Percentiles rank a stretch among this genome's conserved stretches.
Conservation (phyloP, 2,113 vertebrate genomes). For the Raja brachyura region DNA sequence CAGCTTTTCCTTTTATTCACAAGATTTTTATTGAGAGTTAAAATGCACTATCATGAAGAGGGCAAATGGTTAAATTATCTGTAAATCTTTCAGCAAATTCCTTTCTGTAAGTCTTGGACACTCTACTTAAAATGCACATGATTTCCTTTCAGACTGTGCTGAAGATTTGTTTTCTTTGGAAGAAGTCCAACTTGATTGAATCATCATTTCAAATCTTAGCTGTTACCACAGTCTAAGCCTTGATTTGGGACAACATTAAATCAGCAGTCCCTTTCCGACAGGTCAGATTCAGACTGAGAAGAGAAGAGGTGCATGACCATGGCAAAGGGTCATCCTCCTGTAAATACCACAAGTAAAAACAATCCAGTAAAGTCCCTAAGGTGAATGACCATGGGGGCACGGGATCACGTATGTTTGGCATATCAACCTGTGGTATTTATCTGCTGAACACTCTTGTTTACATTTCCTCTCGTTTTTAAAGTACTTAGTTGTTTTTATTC, state of each 20-base stretch:
- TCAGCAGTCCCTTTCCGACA: background rate
- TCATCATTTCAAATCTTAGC: conserved; percentile 8
- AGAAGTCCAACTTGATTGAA: conserved; percentile 12
- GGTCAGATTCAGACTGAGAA: background rate
- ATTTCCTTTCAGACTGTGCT: conserved; percentile 28
- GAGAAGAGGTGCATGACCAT: background rate
- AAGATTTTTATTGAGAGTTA: background rate
- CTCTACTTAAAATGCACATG: conserved; percentile 28
- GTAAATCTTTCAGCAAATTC: conserved; percentile 16
- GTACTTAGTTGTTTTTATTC: background rate
- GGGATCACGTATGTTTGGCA: background rate
- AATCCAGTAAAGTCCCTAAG: background rate
- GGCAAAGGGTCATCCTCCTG: background rate
- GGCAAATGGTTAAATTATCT: conserved; percentile 29
- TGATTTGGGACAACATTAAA: conserved; percentile 1
- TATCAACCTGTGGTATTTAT: background rate
- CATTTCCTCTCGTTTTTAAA: background rate
- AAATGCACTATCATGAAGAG: background rate
- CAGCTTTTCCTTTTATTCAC: background rate
- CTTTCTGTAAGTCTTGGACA: conserved; percentile 33
- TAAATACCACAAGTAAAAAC: background rate
- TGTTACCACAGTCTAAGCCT: background rate
- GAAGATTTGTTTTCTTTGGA: conserved; percentile 32
- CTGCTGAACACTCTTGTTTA: background rate
- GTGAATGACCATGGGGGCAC: background rate